Evolutionary conservation across 2,888 invertebrate genomes (phyloP).

Genomic region (Lochmaea capreae): DNA sequence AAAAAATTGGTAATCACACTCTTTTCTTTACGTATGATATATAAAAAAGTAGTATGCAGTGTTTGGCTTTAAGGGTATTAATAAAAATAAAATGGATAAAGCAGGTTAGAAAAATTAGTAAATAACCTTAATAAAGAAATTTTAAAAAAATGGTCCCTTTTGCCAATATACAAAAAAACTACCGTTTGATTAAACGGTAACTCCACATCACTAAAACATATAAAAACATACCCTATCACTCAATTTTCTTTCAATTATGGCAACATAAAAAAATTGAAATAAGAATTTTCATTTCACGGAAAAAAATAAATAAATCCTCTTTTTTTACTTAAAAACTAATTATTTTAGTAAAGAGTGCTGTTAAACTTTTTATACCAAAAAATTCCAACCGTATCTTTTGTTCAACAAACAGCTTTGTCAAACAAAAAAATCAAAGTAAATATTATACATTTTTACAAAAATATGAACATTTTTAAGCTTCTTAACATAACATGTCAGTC

Average conservation of each 20-base stretch:
- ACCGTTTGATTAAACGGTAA: constrained; percentile 46
- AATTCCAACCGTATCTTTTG: constrained; percentile 42
- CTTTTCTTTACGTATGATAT: constrained; percentile 38
- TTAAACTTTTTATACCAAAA: constrained; percentile 36
- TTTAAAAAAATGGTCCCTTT: constrained; percentile 61
- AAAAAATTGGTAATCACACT: constrained; percentile 59
- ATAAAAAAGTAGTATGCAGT: constrained; percentile 35
- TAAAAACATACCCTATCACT: constrained; percentile 46
- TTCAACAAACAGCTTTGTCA: constrained; percentile 49
- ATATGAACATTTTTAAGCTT: constrained; percentile 62
- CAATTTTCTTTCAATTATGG: constrained; percentile 30
- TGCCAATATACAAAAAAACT: constrained; percentile 56
- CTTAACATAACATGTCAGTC: constrained; percentile 60
- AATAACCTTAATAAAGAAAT: constrained; percentile 53
- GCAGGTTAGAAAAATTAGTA: constrained; percentile 59
- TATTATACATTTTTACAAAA: constrained; percentile 61
- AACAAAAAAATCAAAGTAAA: constrained; percentile 45
- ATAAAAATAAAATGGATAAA: constrained; percentile 43
- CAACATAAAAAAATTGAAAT: constrained; percentile 28
- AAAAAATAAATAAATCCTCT: constrained; percentile 29
- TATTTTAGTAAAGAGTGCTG: constrained; percentile 25
- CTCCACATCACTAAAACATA: constrained; percentile 51
- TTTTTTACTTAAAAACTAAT: constrained; percentile 21
- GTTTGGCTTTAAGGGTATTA: constrained; percentile 33
- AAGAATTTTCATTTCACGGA: constrained; percentile 19